Conservation (phyloP, 2,113 vertebrate species). For the Poicephalus meyeri region DNA sequence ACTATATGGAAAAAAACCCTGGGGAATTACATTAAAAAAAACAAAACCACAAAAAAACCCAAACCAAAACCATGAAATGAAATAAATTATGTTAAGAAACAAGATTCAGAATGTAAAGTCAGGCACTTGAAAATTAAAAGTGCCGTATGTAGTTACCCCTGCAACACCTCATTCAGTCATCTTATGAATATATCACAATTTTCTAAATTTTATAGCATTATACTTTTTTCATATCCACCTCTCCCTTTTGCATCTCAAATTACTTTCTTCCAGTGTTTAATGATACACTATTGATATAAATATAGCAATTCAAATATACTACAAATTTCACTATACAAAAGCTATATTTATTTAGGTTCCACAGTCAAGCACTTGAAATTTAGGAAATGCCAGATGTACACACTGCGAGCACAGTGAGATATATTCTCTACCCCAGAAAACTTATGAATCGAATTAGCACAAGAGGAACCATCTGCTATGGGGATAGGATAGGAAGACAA, state of each 20-base stretch:
- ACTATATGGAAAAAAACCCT: neutral
- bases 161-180: neutral
- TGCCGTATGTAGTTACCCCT: neutral
- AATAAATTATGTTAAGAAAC: neutral
- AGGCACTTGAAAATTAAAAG: neutral
- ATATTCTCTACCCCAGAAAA: neutral
- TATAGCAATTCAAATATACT: neutral
- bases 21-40: neutral
- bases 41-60: neutral
- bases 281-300: neutral
- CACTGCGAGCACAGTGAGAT: neutral
- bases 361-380: neutral
- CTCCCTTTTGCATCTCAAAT: neutral
- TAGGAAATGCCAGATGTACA: neutral
- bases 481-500: neutral
- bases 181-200: neutral
- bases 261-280: neutral
- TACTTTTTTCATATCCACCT: neutral
- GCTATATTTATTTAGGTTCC: neutral
- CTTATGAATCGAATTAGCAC: constrained; percentile 23
- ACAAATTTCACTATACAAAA: neutral
- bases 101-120: neutral
- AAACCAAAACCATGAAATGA: neutral
- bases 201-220: neutral
- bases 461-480: neutral